phyloP scores from a whole-genome alignment of 2,113 vertebrate genomes.

The Coreoperca whiteheadi region DNA sequence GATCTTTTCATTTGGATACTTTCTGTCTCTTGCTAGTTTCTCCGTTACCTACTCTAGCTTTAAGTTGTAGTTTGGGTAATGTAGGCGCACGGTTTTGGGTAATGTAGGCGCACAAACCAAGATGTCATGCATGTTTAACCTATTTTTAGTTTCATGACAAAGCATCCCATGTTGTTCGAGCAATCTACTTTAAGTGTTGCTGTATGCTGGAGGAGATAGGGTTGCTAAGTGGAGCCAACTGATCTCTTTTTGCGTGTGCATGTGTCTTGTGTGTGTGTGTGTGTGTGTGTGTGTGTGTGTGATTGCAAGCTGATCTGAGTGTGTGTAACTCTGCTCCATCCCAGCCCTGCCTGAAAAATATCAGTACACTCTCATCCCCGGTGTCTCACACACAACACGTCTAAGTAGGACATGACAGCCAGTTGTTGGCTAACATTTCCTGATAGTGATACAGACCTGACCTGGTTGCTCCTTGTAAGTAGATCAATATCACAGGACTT shows the following conservation, averaged over 20 bases:
- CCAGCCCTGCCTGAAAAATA: constrained; percentile 41
- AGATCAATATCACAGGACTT: constrained; percentile 35
- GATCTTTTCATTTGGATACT: too few relatives aligned
- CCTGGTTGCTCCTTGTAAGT: constrained; percentile 40
- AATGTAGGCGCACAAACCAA: constrained; percentile 2
- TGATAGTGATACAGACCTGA: constrained; percentile 49
- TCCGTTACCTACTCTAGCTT: too few relatives aligned
- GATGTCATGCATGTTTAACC: neutral
- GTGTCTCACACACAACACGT: constrained; percentile 52
- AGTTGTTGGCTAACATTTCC: constrained; percentile 47
- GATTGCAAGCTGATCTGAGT: constrained; percentile 67
- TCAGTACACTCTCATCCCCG: constrained; percentile 35
- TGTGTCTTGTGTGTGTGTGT: constrained; percentile 15
- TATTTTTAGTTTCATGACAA: constrained; percentile 29
- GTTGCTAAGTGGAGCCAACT: constrained; percentile 49
- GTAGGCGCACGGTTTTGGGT: neutral
- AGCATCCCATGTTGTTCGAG: constrained; percentile 14
- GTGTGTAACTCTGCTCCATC: constrained; percentile 72
- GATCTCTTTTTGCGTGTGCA: constrained; percentile 44
- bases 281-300: constrained; percentile 16
- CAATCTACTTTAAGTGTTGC: constrained; percentile 29
- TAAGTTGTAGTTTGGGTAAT: neutral
- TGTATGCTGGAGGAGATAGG: constrained; percentile 24
- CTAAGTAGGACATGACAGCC: constrained; percentile 68
- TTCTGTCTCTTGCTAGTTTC: too few relatives aligned